Percentiles rank a stretch among this genome's conserved stretches.
Conservation (phyloP, 2,888 invertebrate genomes). For the Chrysolina americana region DNA sequence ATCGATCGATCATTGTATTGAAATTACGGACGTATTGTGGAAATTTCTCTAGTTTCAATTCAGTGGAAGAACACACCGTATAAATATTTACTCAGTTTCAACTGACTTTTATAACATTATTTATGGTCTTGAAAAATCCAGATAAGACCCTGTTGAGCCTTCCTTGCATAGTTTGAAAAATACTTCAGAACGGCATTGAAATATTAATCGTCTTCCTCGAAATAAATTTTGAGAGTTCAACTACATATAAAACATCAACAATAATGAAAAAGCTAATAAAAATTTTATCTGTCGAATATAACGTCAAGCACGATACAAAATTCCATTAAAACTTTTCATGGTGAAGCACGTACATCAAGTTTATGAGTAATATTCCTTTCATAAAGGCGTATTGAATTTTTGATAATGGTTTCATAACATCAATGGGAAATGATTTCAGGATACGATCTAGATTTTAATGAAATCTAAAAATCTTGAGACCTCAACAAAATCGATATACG, state of each 20-base stretch:
- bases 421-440: neutral
- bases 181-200: no score
- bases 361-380: neutral
- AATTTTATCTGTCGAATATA: neutral
- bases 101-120: no score
- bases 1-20: no score
- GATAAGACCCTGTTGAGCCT: no score
- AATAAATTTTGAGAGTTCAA: neutral
- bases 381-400: conserved; percentile 10
- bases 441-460: neutral
- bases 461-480: neutral
- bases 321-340: conserved; percentile 7
- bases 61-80: no score
- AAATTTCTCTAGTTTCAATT: no score
- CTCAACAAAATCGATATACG: no score
- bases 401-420: neutral
- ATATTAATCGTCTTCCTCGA: neutral
- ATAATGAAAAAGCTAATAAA: neutral
- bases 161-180: no score
- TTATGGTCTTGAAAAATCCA: no score
- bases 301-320: neutral
- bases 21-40: no score
- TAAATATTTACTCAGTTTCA: no score
- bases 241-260: neutral
- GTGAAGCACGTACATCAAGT: conserved; percentile 8